Conservation (phyloP, 2,888 invertebrate species). For the Microchrysa polita region DNA sequence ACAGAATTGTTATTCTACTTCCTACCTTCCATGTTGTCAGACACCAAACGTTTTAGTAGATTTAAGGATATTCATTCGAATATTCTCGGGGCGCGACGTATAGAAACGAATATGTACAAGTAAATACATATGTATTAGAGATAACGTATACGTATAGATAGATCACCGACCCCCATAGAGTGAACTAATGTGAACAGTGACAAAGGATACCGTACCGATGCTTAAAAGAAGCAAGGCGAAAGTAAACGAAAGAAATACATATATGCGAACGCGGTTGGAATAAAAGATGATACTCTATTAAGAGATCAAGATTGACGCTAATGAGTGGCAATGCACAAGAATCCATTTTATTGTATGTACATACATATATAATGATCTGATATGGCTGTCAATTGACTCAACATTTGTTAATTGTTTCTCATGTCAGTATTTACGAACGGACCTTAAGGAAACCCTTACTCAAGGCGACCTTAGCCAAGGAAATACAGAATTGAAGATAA, state of each 20-base stretch:
- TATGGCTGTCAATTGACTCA: too few species aligned
- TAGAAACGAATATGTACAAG: too few species aligned
- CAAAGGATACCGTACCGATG: neutral
- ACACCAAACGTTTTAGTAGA: constrained; percentile 27
- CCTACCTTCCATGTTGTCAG: constrained; percentile 1
- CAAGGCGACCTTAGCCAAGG: too few species aligned
- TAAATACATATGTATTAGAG: too few species aligned
- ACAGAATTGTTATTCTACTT: neutral
- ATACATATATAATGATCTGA: too few species aligned
- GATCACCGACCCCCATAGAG: constrained; percentile 2
- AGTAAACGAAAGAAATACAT: constrained; percentile 41
- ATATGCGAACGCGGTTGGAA: constrained; percentile 43
- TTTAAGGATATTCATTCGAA: constrained; percentile 25
- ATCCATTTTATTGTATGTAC: too few species aligned
- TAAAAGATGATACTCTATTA: constrained; percentile 32
- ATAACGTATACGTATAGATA: too few species aligned
- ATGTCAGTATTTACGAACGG: too few species aligned
- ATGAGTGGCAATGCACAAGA: constrained; percentile 21
- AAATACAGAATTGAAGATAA: too few species aligned
- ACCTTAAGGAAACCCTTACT: too few species aligned
- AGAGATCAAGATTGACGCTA: constrained; percentile 15
- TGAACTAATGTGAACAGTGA: neutral
- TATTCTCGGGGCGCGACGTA: constrained; percentile 14
- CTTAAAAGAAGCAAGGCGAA: constrained; percentile 16
- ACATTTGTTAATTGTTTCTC: too few species aligned